Evolutionary conservation across 2,113 vertebrate genomes (phyloP).

Genomic region (Brevimyrus niger): DNA sequence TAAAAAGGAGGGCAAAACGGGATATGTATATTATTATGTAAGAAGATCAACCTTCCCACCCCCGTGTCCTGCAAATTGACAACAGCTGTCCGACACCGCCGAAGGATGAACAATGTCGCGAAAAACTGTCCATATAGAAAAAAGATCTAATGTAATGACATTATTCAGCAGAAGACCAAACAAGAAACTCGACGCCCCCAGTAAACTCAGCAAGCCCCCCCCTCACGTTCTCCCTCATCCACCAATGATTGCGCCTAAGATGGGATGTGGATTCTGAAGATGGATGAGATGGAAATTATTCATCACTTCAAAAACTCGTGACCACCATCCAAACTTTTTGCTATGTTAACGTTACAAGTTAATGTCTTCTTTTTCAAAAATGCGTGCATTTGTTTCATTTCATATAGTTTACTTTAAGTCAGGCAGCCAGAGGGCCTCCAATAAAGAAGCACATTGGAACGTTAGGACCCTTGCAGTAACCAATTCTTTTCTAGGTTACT

Average conservation of each 20-base stretch:
- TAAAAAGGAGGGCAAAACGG: neutral
- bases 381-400: neutral
- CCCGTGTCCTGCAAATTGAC: neutral
- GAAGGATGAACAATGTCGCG: neutral
- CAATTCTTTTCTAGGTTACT: conserved; percentile 23
- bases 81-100: neutral
- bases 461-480: neutral
- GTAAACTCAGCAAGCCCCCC: neutral
- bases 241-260: neutral
- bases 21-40: neutral
- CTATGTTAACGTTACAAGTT: neutral
- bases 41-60: neutral
- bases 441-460: too few relatives aligned
- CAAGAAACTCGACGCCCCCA: neutral
- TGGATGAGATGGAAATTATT: neutral
- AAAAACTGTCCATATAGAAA: neutral
- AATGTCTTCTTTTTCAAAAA: neutral
- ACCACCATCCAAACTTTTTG: neutral
- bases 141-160: neutral
- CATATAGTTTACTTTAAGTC: conserved; percentile 1
- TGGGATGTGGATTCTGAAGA: neutral
- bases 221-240: neutral
- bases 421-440: neutral
- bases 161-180: neutral
- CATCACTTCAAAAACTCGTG: neutral